Conservation (phyloP, 2,797 vertebrate species). For the Propithecus perrieri region DNA sequence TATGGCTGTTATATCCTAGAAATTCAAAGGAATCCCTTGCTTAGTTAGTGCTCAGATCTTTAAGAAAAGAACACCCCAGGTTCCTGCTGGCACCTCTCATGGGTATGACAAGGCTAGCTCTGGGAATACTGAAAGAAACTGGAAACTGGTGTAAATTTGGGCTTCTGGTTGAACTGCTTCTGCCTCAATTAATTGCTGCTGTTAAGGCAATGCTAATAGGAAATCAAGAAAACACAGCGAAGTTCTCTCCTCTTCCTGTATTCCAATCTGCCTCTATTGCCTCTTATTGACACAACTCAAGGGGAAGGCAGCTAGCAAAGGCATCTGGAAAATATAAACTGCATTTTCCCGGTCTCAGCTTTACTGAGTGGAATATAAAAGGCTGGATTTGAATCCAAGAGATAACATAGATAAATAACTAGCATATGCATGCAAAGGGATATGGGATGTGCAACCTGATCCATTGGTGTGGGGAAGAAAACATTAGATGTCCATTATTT, state of each 20-base stretch:
- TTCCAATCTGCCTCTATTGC: background rate
- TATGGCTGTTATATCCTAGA: background rate
- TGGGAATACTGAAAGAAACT: background rate
- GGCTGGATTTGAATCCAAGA: background rate
- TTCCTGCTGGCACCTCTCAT: background rate
- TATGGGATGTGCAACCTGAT: background rate
- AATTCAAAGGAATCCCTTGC: background rate
- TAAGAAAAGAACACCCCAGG: background rate
- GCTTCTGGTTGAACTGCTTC: background rate
- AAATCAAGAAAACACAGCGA: background rate
- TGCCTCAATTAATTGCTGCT: background rate
- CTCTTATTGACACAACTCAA: background rate
- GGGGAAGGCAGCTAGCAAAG: background rate
- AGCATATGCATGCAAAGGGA: background rate
- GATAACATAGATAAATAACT: background rate
- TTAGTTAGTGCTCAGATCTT: background rate
- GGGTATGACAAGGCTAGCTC: background rate
- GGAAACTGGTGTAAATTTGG: background rate
- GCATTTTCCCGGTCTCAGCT: background rate
- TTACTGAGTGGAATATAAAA: background rate
- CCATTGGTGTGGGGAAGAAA: background rate
- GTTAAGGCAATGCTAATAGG: background rate
- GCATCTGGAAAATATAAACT: background rate
- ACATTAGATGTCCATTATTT: background rate
- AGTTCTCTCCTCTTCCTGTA: background rate